Evolutionary conservation across 2,888 invertebrate genomes (phyloP).

Genomic region (Aphrophora alni): DNA sequence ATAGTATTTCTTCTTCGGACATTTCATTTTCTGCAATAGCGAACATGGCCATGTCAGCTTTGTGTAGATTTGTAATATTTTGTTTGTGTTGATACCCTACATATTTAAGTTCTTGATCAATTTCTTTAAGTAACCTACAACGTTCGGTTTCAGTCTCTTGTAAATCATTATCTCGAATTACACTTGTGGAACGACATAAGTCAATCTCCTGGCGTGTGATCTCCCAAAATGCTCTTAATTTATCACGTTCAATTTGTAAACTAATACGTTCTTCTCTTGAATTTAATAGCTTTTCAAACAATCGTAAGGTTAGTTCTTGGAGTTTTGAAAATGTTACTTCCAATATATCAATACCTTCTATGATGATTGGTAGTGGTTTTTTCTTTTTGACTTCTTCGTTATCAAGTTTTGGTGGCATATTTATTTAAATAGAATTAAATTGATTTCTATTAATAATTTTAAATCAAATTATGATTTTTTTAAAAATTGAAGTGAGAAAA

Average conservation of each 20-base stretch:
- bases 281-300: conserved; percentile 19
- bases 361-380: conserved; percentile 16
- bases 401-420: background rate
- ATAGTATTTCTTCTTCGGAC: background rate
- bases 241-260: conserved; percentile 24
- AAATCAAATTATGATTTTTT: no score
- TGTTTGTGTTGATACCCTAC: conserved; percentile 12
- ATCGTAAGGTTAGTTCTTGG: conserved; percentile 27
- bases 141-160: background rate
- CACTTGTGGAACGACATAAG: background rate
- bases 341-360: conserved; percentile 26
- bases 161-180: conserved; percentile 17
- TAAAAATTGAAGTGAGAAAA: no score
- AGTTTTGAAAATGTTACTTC: conserved; percentile 22
- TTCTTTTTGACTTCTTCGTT: background rate
- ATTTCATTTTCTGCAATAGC: background rate
- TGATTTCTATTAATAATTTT: no score
- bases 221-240: conserved; percentile 6
- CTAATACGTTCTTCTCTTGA: conserved; percentile 17
- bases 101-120: conserved; percentile 24
- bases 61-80: background rate
- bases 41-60: conserved; percentile 4
- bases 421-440: background rate
- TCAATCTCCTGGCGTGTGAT: conserved; percentile 20
- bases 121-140: conserved; percentile 10